Base-by-base conservation (phyloP, 2,888 invertebrate genomes). In the Chouioia cunea region DNA sequence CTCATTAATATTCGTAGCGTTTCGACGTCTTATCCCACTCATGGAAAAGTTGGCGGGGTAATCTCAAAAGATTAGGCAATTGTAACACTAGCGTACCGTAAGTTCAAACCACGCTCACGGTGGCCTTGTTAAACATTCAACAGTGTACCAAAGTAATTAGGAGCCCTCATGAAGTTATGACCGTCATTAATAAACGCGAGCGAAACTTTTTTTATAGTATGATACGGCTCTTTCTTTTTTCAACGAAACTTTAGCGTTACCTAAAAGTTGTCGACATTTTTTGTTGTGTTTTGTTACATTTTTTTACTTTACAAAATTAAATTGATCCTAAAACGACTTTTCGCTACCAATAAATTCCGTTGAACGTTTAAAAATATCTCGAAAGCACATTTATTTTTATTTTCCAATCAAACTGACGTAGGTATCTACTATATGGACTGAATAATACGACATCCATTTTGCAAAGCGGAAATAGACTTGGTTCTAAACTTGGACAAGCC, bases 51-150 rank as follows among this genome's bases (percentile, higher is more conserved):
- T 36, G 36, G 36, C 4, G n/a, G 20, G 15, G 27, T 15, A 46
- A 58, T 58, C 44, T 59, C 43, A 6, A 59, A 47, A 48, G 59
- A 59, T 47, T 48, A 48, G 47, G 27, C 44, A 59, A 23, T 59
- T 10, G 18, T 60, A 36, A n/a, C n/a, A 48, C 60, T 18, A 62
- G 52, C 18, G 15, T 1, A 12, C 15, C 43, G 18, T n/a, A n/a
- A 47, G 50, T 36, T 50, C 36, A 36, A 36, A 36, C 10, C 12
- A 12, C 36, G 10, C 36, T 1, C n/a, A 16, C 10, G 10, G 18
- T 14, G 36, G 56, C 47, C 15, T 54, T 18, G 6, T 47, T 56
- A 47, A 57, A 23, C 1, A 65, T 65, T 50, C 22, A 57, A 57
- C 43, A 36, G 22, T 50, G n/a, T 43, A 12, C 10, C 50, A 22